Evolutionary conservation across 2,888 invertebrate species (phyloP).

Genomic region (Ormyrus labotus): DNA sequence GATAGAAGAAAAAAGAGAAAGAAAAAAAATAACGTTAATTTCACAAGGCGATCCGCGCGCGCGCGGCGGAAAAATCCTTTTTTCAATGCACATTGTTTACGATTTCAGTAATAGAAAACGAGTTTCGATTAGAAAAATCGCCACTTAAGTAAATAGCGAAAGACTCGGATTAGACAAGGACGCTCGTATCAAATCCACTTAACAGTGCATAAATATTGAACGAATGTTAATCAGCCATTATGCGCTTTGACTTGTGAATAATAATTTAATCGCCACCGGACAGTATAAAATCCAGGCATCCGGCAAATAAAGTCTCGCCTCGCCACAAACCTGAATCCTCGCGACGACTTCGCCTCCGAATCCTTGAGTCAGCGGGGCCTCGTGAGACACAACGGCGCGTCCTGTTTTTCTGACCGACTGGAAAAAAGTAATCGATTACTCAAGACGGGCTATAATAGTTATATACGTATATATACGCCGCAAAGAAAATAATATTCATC

Average conservation of each 20-base stretch:
- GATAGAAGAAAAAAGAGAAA: too few species aligned
- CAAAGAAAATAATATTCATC: not conserved
- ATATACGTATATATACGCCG: not conserved
- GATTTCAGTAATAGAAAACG: too few species aligned
- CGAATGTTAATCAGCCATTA: not conserved
- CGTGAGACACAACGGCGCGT: slow-evolving; percentile 92
- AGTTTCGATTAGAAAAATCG: too few species aligned
- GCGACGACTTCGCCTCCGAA: slow-evolving; percentile 98
- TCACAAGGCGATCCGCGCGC: too few species aligned
- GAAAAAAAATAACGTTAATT: too few species aligned
- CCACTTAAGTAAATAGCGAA: too few species aligned
- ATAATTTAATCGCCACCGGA: not conserved
- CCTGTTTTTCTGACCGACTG: slow-evolving; percentile 98
- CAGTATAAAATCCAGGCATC: not conserved
- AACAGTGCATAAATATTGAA: slow-evolving; percentile 7
- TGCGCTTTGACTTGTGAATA: not conserved
- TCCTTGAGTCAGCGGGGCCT: slow-evolving; percentile 96
- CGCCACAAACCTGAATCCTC: slow-evolving; percentile 86
- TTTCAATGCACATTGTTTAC: too few species aligned
- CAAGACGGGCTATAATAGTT: not conserved
- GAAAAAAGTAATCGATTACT: slow-evolving; percentile 31
- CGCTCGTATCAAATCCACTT: not conserved
- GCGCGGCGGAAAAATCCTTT: too few species aligned
- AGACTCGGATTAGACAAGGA: too few species aligned
- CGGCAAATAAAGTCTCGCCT: not conserved